phyloP scores from a whole-genome alignment of 2,797 vertebrate genomes.

The Clamator glandarius region DNA sequence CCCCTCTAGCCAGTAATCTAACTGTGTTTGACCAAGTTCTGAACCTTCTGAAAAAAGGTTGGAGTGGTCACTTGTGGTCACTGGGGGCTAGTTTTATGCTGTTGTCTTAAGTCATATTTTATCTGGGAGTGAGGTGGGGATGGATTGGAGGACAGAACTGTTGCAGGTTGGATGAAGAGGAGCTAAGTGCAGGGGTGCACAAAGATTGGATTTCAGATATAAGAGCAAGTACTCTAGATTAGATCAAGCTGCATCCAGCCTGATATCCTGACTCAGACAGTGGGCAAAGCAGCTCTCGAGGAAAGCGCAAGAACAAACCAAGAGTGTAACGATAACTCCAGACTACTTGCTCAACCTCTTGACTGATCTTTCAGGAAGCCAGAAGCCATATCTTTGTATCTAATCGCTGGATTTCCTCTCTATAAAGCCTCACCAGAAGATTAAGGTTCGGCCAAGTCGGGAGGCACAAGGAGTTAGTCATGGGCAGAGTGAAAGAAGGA shows the following conservation, averaged over 20 bases:
- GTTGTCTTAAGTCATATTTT: not conserved
- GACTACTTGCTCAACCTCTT: not conserved
- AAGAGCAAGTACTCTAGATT: not conserved
- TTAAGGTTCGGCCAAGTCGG: not conserved
- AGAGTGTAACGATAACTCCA: not conserved
- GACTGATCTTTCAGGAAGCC: not conserved
- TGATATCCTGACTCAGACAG: not conserved
- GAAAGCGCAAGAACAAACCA: not conserved
- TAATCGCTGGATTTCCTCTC: not conserved
- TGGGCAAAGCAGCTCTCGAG: slow-evolving; percentile 6
- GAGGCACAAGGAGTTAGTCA: not conserved
- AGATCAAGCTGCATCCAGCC: not conserved
- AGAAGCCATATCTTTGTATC: not conserved
- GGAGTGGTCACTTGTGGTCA: not conserved
- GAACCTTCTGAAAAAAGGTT: not conserved
- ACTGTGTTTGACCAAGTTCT: not conserved
- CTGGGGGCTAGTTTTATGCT: not conserved
- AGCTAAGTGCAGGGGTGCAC: not conserved
- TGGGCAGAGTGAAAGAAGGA: not conserved
- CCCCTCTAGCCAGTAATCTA: not conserved
- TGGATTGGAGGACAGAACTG: not conserved
- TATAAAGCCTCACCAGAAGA: not conserved
- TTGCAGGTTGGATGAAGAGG: fast-evolving
- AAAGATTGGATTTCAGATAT: not conserved
- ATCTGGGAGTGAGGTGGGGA: not conserved